phyloP scores from a whole-genome alignment of 2,113 vertebrate genomes.

The Aviceda subcristata region DNA sequence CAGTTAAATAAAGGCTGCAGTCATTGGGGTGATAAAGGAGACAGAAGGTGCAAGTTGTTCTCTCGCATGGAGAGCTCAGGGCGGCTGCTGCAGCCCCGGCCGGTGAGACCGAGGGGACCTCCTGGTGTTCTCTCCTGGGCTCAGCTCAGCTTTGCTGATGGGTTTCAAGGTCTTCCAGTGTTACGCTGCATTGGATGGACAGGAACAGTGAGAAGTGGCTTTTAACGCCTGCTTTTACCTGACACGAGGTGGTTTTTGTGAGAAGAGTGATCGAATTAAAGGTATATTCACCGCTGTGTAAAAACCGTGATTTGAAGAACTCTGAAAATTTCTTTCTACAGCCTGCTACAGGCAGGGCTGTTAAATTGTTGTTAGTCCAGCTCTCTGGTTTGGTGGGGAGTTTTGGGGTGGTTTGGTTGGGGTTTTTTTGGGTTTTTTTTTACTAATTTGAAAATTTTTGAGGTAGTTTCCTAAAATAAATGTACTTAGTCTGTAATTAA shows the following conservation, averaged over 20 bases:
- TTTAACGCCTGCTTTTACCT: neutral
- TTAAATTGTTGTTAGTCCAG: neutral
- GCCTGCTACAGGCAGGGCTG: neutral
- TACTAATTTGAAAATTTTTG: neutral
- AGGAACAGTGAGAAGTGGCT: neutral
- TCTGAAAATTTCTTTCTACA: neutral
- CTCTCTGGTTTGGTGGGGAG: neutral
- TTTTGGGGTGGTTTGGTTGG: neutral
- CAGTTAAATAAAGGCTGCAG: neutral
- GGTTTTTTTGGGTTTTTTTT: neutral
- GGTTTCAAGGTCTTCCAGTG: neutral
- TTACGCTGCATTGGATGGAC: neutral
- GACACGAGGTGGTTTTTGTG: accelerated
- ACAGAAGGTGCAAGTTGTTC: neutral
- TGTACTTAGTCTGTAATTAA: neutral
- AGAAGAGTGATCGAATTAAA: neutral
- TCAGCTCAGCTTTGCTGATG: neutral
- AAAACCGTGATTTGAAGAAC: neutral
- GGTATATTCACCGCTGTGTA: neutral
- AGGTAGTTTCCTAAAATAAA: neutral
- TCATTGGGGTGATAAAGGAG: neutral
- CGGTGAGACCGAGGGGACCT: accelerated
- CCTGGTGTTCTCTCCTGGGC: neutral
- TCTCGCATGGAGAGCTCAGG: accelerated
- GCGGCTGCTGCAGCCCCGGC: neutral